A percentile compares a stretch with the other conserved stretches of the same genome.
These are phyloP conservation scores for Tipula vernalis DNA, from an alignment of 2,888 invertebrate species.

Conservation along the genomic window DNA sequence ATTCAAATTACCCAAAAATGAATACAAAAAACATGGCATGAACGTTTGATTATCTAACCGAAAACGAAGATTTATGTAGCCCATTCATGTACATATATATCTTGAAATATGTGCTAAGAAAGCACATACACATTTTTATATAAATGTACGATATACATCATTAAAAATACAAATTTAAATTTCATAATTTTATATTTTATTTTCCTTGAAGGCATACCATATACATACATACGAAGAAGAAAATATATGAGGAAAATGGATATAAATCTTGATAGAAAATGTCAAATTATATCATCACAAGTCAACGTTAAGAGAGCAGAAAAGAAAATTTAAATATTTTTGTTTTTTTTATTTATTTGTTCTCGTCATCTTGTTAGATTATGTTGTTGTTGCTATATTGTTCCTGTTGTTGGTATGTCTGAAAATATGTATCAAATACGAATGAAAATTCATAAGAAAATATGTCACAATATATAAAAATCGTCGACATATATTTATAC, in stretches of 20 bases:
- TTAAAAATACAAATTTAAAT: neutral
- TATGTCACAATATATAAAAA: neutral
- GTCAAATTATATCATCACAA: constrained; percentile 4
- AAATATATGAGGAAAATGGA: neutral
- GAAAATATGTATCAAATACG: neutral
- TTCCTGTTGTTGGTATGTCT: neutral
- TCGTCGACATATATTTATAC: neutral
- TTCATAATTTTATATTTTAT: neutral
- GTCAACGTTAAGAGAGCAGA: constrained; percentile 4
- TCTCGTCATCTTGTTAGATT: neutral
- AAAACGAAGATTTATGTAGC: neutral
- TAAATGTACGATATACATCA: neutral
- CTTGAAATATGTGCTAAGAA: neutral
- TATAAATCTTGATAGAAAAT: constrained; percentile 4
- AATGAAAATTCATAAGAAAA: constrained; percentile 4
- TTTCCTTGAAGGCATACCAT: neutral
- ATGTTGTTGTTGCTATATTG: no score
- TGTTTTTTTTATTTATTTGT: neutral
- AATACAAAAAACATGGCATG: neutral
- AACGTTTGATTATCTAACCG: neutral
- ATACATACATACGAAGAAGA: neutral
- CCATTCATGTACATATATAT: neutral
- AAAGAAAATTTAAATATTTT: neutral
- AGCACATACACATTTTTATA: neutral
- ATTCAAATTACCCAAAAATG: neutral